Conservation (phyloP, 2,113 vertebrate species). For the Trichechus manatus region DNA sequence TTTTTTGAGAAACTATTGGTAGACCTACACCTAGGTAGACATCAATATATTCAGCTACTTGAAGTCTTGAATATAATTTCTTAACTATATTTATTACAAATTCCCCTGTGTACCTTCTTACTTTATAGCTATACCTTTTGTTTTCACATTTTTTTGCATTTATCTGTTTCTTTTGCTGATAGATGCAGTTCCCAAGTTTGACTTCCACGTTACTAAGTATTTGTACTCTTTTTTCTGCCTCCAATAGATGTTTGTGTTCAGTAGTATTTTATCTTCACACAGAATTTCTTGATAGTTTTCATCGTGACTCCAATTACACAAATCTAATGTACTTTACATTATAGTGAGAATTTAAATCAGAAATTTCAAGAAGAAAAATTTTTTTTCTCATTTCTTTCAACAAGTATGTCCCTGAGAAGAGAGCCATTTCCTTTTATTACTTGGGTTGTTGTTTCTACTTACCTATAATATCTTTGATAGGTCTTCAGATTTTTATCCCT, state of each 20-base stretch:
- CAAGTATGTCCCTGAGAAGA: background rate
- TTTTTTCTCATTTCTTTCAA: background rate
- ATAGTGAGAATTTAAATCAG: background rate
- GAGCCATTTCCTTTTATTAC: background rate
- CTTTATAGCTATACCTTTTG: background rate
- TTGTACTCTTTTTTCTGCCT: background rate
- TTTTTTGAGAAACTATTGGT: background rate
- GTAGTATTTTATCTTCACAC: background rate
- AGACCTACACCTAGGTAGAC: background rate
- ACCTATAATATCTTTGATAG: background rate
- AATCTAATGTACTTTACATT: background rate
- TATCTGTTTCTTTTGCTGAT: background rate
- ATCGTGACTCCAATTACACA: background rate
- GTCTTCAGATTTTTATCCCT: background rate
- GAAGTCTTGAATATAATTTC: background rate
- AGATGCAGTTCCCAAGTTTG: background rate
- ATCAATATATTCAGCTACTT: too few relatives aligned
- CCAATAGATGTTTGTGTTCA: background rate
- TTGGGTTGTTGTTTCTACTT: background rate
- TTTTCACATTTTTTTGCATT: background rate
- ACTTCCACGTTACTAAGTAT: background rate
- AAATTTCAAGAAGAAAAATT: background rate
- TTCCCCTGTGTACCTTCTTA: background rate
- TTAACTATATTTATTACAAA: background rate
- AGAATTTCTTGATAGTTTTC: background rate